Percentiles rank a stretch among this genome's conserved stretches.
phyloP scores from a whole-genome alignment of 1,140 invertebrate genomes.

The Drosophila miranda region DNA sequence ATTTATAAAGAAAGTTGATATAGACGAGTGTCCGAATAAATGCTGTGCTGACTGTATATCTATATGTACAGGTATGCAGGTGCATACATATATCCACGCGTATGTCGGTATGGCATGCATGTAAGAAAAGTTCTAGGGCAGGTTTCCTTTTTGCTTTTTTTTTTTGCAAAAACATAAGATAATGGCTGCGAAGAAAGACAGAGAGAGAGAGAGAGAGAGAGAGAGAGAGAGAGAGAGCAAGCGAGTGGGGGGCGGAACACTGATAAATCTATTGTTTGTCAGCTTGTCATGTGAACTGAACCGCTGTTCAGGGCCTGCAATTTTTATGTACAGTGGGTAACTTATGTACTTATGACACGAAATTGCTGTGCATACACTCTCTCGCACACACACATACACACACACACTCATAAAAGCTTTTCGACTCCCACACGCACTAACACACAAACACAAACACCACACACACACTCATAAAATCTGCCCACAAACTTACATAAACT shows the following conservation, averaged over 20 bases:
- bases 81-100: slow-evolving; percentile 16
- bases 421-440: slow-evolving; percentile 66
- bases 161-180: slow-evolving; percentile 43
- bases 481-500: slow-evolving; percentile 58
- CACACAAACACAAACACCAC: slow-evolving; percentile 4
- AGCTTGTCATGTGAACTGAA: slow-evolving; percentile 48
- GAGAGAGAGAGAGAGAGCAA: slow-evolving; percentile 8
- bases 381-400: slow-evolving; percentile 22
- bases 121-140: slow-evolving; percentile 63
- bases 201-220: too few species aligned
- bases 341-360: slow-evolving; percentile 73
- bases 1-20: too few species aligned
- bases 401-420: slow-evolving; percentile 51
- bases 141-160: slow-evolving; percentile 26
- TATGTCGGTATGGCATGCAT: slow-evolving; percentile 24
- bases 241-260: slow-evolving; percentile 9
- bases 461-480: slow-evolving; percentile 20
- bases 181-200: slow-evolving; percentile 20
- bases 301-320: slow-evolving; percentile 43
- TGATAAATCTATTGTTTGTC: slow-evolving; percentile 61
- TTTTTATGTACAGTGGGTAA: slow-evolving; percentile 80
- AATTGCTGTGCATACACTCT: slow-evolving; percentile 54
- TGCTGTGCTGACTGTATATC: too few species aligned
- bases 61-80: neutral
- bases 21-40: too few species aligned